Conservation (phyloP, 2,797 vertebrate genomes). For the Gymnoscopelus microlampas region DNA sequence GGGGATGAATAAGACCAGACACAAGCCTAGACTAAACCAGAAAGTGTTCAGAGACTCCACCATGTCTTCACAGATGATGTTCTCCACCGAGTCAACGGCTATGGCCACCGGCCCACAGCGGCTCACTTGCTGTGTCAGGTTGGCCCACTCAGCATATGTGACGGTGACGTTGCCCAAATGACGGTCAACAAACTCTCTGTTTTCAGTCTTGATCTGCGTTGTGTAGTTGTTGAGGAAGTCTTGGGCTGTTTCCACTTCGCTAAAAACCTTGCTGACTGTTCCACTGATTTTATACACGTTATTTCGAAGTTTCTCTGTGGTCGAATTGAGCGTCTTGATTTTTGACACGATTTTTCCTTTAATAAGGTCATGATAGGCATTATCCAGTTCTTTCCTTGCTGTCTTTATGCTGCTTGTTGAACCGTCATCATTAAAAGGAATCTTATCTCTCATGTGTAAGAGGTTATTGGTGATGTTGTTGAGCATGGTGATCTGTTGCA, state of each 20-base stretch:
- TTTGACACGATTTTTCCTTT: too few species aligned
- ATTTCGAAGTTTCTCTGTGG: conserved; percentile 60
- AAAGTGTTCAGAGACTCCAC: conserved; percentile 74
- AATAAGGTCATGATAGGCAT: too few species aligned
- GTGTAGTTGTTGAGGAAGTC: conserved; percentile 75
- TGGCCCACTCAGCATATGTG: conserved; percentile 78
- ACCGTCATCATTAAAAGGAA: too few species aligned
- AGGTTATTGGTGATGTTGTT: too few species aligned
- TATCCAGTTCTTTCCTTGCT: too few species aligned
- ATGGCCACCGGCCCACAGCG: conserved; percentile 79
- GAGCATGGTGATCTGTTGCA: too few species aligned
- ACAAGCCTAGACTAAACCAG: too few species aligned
- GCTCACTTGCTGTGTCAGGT: conserved; percentile 71
- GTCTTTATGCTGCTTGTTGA: too few species aligned
- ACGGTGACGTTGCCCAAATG: conserved; percentile 72
- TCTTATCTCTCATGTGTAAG: too few species aligned
- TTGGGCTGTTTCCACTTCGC: conserved; percentile 64
- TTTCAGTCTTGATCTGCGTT: conserved; percentile 76
- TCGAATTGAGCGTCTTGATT: too few species aligned
- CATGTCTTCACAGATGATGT: conserved; percentile 76
- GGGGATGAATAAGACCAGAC: too few species aligned
- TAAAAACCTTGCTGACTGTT: conserved; percentile 63
- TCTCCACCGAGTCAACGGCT: conserved; percentile 70
- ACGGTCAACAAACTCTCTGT: conserved; percentile 73
- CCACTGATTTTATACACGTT: conserved; percentile 43